phyloP scores from a whole-genome alignment of 1,140 invertebrate genomes.

The Mesaphorura yosii region DNA sequence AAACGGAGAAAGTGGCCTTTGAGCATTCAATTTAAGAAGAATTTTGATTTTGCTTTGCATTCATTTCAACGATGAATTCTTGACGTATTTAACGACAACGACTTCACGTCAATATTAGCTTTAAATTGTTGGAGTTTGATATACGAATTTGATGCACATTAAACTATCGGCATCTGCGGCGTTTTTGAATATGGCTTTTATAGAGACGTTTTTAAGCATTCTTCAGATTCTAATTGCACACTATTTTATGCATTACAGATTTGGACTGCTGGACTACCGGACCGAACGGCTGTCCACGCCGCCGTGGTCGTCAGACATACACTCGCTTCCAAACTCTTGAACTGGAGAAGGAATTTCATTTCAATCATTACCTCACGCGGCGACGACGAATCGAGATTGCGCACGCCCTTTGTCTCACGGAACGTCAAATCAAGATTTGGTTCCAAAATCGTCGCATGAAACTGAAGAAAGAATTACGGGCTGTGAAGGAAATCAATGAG shows the following conservation, averaged over 20 bases:
- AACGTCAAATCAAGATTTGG: conserved; percentile 95
- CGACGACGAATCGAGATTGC: conserved; percentile 93
- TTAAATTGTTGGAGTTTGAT: not conserved
- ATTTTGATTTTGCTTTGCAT: too few relatives aligned
- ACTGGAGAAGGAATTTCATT: conserved; percentile 96
- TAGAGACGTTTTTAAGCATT: too few relatives aligned
- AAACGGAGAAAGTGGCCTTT: too few relatives aligned
- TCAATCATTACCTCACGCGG: conserved; percentile 92
- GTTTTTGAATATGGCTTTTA: not conserved
- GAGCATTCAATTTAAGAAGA: too few relatives aligned
- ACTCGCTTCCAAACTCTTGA: conserved; percentile 88
- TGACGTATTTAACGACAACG: too few relatives aligned
- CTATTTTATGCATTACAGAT: conserved; percentile 22
- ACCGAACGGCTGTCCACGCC: conserved; percentile 86
- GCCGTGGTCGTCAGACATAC: conserved; percentile 89
- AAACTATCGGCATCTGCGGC: not conserved
- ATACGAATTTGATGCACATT: not conserved
- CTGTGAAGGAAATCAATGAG: conserved; percentile 89
- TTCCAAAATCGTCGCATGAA: conserved; percentile 82
- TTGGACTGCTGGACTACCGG: conserved; percentile 52
- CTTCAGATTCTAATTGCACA: conserved; percentile 2
- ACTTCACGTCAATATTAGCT: too few relatives aligned
- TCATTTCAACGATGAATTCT: too few relatives aligned
- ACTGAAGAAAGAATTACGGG: conserved; percentile 86
- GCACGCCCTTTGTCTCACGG: conserved; percentile 87